Percentiles rank a stretch among this genome's conserved stretches.
phyloP scores from a whole-genome alignment of 2,888 invertebrate genomes.

The Nineta flava region DNA sequence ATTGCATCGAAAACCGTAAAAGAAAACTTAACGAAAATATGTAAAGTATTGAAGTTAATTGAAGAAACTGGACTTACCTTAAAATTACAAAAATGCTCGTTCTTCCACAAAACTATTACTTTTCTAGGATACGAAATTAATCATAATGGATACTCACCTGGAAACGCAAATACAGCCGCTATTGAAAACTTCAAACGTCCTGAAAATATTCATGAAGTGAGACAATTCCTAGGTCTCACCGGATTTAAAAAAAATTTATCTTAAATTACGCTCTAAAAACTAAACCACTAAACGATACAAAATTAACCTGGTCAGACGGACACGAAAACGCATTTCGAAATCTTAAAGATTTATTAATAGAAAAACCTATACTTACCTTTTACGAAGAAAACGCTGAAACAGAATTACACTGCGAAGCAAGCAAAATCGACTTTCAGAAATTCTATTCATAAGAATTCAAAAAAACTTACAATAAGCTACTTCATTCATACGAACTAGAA shows the following conservation, averaged over 20 bases:
- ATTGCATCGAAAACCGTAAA: too few species aligned
- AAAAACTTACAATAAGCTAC: background rate
- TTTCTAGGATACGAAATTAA: background rate
- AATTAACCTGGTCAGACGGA: background rate
- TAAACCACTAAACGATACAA: background rate
- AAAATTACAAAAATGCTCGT: background rate
- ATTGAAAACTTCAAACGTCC: background rate
- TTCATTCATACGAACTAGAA: background rate
- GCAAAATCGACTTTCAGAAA: background rate
- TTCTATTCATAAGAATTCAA: background rate
- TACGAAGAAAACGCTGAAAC: background rate
- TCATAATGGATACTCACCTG: background rate
- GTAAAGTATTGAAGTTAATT: background rate
- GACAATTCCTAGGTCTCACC: background rate
- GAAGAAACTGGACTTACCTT: background rate
- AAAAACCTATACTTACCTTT: background rate
- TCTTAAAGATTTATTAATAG: background rate
- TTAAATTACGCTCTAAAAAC: background rate
- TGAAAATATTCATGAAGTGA: background rate
- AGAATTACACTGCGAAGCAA: background rate
- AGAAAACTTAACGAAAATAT: too few species aligned
- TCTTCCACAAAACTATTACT: background rate
- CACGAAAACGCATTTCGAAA: background rate
- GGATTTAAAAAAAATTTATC: background rate
- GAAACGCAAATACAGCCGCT: background rate